These are phyloP conservation scores for Spheniscus humboldti DNA, from an alignment of 2,797 vertebrate species.

Conservation along the genomic window DNA sequence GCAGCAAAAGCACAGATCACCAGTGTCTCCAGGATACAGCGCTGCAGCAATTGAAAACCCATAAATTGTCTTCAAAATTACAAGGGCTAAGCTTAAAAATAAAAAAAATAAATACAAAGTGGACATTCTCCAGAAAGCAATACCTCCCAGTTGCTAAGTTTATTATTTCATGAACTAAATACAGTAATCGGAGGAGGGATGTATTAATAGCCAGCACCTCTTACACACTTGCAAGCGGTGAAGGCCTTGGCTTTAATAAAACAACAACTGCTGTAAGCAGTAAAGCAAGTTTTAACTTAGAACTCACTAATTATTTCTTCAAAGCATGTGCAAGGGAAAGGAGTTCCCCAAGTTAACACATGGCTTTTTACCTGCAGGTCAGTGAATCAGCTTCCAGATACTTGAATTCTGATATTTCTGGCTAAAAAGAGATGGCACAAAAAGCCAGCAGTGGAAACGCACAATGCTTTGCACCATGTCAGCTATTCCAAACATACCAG, in stretches of 20 bases:
- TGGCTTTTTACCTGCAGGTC: neutral
- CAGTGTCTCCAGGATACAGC: neutral
- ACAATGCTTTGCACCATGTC: neutral
- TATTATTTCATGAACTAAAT: conserved; percentile 19
- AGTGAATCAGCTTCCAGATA: neutral
- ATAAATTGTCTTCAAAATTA: neutral
- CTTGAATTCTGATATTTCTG: neutral
- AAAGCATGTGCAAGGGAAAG: neutral
- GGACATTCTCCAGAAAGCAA: neutral
- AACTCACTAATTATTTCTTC: neutral
- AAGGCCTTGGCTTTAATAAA: neutral
- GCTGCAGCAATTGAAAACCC: neutral
- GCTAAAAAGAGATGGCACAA: neutral
- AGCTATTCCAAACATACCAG: neutral
- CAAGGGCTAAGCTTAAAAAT: neutral
- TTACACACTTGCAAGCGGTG: neutral
- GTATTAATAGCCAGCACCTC: conserved; percentile 38
- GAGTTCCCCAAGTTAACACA: neutral
- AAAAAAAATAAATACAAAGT: neutral
- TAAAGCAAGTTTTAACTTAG: neutral
- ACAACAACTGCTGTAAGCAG: neutral
- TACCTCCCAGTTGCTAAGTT: neutral
- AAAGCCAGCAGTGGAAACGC: neutral
- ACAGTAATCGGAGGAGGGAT: neutral
- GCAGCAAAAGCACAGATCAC: neutral